Evolutionary conservation across 2,888 invertebrate species (phyloP), one percentile per base, ranked within the genome.

Genomic region (Leucophenga maculata): DNA sequence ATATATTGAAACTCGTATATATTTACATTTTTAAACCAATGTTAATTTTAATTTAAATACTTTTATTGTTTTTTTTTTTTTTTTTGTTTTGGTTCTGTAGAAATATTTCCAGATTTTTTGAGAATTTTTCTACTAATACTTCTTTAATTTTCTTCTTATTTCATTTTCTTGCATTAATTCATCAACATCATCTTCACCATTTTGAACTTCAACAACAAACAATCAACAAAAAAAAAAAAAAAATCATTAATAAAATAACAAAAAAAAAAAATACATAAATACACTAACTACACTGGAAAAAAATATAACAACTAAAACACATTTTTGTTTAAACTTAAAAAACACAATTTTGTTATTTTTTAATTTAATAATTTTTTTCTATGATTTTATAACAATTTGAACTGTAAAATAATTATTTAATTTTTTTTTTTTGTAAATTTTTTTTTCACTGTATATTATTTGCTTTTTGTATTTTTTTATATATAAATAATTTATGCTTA

Each of bases 91-190:
- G n/a, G n/a, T 46, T 44, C 39, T 44, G 62, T 48, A 48, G 60
- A 64, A 64, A 48, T 64, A 11, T 65, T 65, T 65, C 11, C 65
- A 65, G 62, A 18, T 39, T 39, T 64, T 20, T 32, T 64, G 46
- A 46, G 66, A 69, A 74, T 69, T 66, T 72, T 71, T 73, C 66
- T 78, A 84, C 85, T 85, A 85, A 85, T 85, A 69, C 22, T 81
- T 79, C 76, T 75, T 74, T 84, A 60, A 64, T 75, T 77, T 72
- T 75, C 71, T 72, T 70, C 74, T 80, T 76, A 68, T 81, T 80
- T 84, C 78, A 79, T 76, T 85, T 83, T 71, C 71, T 82, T 71
- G 62, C 62, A 80, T 80, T 83, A 71, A 77, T 83, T 77, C 82
- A 77, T 79, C 82, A 74, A 77, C 81, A 74, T 72, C 74, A 77